These are phyloP conservation scores for Sphecodes monilicornis DNA, from an alignment of 2,888 invertebrate genomes.

Conservation along the genomic window DNA sequence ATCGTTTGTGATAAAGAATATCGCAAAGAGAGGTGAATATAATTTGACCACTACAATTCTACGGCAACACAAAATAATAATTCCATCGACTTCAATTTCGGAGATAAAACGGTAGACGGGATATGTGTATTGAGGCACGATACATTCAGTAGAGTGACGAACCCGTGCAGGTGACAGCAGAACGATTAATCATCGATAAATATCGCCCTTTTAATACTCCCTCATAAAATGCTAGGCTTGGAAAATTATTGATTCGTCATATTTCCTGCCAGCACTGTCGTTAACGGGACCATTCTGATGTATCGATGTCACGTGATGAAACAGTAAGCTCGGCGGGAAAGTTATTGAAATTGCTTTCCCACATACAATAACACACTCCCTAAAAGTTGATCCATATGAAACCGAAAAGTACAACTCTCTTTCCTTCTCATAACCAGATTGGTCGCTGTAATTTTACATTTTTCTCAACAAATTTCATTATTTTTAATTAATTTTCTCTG, in stretches of 20 bases:
- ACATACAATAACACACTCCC: not conserved
- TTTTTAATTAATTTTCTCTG: not conserved
- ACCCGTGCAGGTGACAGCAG: constrained; percentile 65
- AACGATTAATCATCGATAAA: constrained; percentile 76
- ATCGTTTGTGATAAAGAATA: not conserved
- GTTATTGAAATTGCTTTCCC: constrained; percentile 52
- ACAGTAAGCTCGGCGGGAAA: constrained; percentile 37
- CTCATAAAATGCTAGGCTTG: constrained; percentile 75
- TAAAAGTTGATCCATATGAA: not conserved
- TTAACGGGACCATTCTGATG: constrained; percentile 68
- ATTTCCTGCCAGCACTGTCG: constrained; percentile 73
- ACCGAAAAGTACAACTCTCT: not conserved
- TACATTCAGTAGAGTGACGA: constrained; percentile 53
- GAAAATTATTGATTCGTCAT: constrained; percentile 78
- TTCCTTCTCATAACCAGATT: not conserved
- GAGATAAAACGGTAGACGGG: constrained; percentile 56
- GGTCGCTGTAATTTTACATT: not conserved
- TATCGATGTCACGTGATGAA: constrained; percentile 58
- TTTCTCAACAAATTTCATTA: not conserved
- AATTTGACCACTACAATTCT: not conserved
- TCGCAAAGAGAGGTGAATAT: not conserved
- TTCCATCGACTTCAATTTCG: constrained; percentile 16
- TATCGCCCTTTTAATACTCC: constrained; percentile 71
- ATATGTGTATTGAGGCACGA: constrained; percentile 57
- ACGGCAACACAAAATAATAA: not conserved